These are phyloP conservation scores for Cheilosia variabilis DNA, from an alignment of 2,888 invertebrate genomes.

Conservation along the genomic window DNA sequence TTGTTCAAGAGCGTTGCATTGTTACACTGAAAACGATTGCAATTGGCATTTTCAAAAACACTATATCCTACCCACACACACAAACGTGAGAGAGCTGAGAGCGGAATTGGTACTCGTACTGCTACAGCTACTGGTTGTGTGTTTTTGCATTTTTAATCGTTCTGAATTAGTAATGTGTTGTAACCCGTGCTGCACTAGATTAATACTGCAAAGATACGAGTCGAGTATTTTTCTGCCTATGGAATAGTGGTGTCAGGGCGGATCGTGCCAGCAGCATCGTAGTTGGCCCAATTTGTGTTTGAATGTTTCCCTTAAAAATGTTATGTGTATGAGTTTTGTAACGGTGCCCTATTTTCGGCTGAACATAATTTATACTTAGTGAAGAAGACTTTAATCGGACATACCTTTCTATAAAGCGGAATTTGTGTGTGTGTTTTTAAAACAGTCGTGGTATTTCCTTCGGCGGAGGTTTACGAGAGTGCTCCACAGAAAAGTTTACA, in stretches of 20 bases:
- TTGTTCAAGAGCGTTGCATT: constrained; percentile 46
- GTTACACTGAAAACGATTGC: constrained; percentile 42
- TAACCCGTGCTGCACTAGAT: constrained; percentile 58
- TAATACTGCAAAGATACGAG: constrained; percentile 49
- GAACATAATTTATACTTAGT: constrained; percentile 41
- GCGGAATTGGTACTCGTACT: too few species aligned
- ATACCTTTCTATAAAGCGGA: constrained; percentile 18
- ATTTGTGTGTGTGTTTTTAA: not conserved
- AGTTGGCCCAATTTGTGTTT: constrained; percentile 47
- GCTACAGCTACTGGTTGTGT: not conserved
- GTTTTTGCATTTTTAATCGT: constrained; percentile 67
- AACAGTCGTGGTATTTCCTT: constrained; percentile 13
- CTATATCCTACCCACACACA: constrained; percentile 5
- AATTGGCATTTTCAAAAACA: constrained; percentile 53
- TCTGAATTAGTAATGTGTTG: constrained; percentile 62
- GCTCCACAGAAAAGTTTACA: constrained; percentile 12
- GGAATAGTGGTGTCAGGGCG: constrained; percentile 32
- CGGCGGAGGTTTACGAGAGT: not conserved
- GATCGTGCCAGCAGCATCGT: constrained; percentile 40
- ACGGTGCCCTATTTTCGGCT: constrained; percentile 59
- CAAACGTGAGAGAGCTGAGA: not conserved
- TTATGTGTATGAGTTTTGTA: constrained; percentile 23
- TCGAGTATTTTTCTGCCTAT: constrained; percentile 4
- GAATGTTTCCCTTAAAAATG: constrained; percentile 4
- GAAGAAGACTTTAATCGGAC: constrained; percentile 31